These are phyloP conservation scores for Benthosema pterotum DNA, from an alignment of 2,797 vertebrate genomes.

Conservation along the genomic window DNA sequence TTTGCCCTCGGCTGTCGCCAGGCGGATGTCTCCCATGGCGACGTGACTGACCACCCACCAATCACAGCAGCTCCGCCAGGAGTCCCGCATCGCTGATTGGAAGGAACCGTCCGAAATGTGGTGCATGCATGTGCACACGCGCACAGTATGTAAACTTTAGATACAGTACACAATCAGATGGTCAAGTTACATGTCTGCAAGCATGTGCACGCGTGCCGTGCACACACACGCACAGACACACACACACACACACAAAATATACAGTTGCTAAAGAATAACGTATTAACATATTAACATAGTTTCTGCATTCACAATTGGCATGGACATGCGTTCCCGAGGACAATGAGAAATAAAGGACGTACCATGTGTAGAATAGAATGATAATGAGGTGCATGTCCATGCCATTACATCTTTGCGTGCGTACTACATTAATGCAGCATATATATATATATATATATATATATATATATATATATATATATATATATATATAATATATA, in stretches of 20 bases:
- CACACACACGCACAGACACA: background rate
- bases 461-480: too few species aligned
- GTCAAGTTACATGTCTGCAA: too few species aligned
- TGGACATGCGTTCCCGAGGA: constrained; percentile 42
- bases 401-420: constrained; percentile 12
- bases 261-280: constrained; percentile 1
- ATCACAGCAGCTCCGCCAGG: constrained; percentile 22
- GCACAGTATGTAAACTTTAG: too few species aligned
- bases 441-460: too few species aligned
- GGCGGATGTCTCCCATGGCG: constrained; percentile 57
- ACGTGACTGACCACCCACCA: constrained; percentile 48
- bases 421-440: too few species aligned
- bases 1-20: constrained; percentile 41
- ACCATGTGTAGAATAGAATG: constrained; percentile 53
- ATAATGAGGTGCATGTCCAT: constrained; percentile 47
- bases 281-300: constrained; percentile 12
- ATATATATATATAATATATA: constrained; percentile 26
- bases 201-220: background rate
- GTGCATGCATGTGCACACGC: background rate
- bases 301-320: constrained; percentile 51
- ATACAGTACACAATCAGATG: too few species aligned
- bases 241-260: background rate
- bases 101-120: constrained; percentile 21
- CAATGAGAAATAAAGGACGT: constrained; percentile 70
- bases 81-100: constrained; percentile 26